A percentile compares a stretch with the other conserved stretches of the same genome.
Conservation (phyloP, 2,113 vertebrate species). For the Takifugu flavidus region DNA sequence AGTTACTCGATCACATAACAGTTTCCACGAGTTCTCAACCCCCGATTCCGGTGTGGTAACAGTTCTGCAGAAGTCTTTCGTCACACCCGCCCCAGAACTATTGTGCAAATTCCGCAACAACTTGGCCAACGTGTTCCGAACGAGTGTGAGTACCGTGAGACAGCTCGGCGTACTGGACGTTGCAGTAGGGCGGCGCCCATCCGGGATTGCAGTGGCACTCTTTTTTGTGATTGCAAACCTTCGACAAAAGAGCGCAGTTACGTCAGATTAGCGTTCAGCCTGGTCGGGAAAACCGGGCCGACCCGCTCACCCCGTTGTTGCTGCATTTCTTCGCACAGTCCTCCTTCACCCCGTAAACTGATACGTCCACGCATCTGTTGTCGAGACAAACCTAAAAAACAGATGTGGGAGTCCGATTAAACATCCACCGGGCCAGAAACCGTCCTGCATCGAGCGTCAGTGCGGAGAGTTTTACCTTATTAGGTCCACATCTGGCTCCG, state of each 20-base stretch:
- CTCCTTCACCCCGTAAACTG: conserved; percentile 71
- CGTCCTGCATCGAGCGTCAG: background rate
- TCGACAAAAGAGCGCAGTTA: background rate
- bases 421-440: rapidly evolving
- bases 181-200: conserved; percentile 83
- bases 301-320: conserved; percentile 75
- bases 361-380: conserved; percentile 76
- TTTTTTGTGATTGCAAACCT: conserved; percentile 87
- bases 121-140: too few relatives aligned
- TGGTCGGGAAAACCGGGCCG: background rate
- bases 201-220: conserved; percentile 82
- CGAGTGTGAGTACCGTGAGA: conserved; percentile 63
- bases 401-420: background rate
- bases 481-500: conserved; percentile 78
- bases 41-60: too few relatives aligned
- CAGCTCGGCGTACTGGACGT: conserved; percentile 43
- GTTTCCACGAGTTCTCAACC: too few relatives aligned
- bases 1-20: too few relatives aligned
- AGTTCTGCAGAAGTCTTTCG: too few relatives aligned
- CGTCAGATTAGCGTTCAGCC: background rate
- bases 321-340: conserved; percentile 83
- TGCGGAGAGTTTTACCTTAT: conserved; percentile 71
- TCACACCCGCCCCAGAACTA: too few relatives aligned
- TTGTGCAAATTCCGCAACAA: too few relatives aligned
- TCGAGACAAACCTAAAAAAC: conserved; percentile 81